Evolutionary conservation across 1,140 invertebrate genomes (phyloP), one percentile per base, ranked within the genome.

Genomic region (Drosophila cardini): DNA sequence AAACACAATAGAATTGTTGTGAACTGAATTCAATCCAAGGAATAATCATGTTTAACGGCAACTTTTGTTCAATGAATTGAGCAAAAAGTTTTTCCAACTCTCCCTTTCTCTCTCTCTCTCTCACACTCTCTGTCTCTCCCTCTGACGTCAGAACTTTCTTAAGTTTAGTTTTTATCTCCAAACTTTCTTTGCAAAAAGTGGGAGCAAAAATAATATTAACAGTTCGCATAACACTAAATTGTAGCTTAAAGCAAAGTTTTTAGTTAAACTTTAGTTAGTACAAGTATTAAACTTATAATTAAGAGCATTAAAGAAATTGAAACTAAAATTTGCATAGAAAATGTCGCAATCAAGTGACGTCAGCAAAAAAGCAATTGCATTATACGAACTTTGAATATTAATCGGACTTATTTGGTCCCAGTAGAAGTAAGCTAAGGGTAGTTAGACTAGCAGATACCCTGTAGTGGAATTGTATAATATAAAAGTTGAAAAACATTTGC

Each of bases 31-130:
- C 15, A 45, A 18, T 45, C 3, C 40, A 32, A 26, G 26, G n/a
- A 30, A 50, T 13, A 26, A 13, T 50, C 4, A 36, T 36, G 34
- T 2, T 3, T n/a, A 5, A 36, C 11, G 9, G 36, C 9, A 52
- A 52, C n/a, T 45, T 52, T 26, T 30, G 48, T 52, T 52, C 32
- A 52, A 34, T 34, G 30, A 52, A 32, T 30, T 62, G 43, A 62
- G 38, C 5, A 8, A 62, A 48, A 46, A 38, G n/a, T 58, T 21
- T 43, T 38, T 10, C 10, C 15, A 45, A 61, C 5, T n/a, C n/a
- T n/a, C n/a, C n/a, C n/a, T n/a, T n/a, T n/a, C n/a, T n/a, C n/a
- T n/a, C n/a, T n/a, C n/a, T n/a, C n/a, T n/a, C n/a, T n/a, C n/a
- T n/a, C n/a, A n/a, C n/a, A n/a, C n/a, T n/a, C n/a, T n/a, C n/a